A percentile compares a stretch with the other conserved stretches of the same genome.
These are phyloP conservation scores for Acheta domesticus DNA, from an alignment of 2,888 invertebrate genomes.

Conservation along the genomic window DNA sequence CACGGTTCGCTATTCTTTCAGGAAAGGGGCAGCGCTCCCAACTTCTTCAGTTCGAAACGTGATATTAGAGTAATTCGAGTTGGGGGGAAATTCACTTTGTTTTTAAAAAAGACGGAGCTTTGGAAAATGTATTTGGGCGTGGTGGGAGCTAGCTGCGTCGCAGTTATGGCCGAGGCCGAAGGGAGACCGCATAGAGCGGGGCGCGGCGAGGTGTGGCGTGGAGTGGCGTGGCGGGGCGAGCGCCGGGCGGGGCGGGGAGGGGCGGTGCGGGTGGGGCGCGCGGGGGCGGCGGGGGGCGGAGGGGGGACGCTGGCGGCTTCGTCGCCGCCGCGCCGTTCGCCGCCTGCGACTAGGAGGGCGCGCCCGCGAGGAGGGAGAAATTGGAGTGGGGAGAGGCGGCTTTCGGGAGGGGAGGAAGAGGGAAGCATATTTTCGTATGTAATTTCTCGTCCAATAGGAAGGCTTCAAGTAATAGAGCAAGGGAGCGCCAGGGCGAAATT, in stretches of 20 bases:
- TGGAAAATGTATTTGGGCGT: conserved; percentile 18
- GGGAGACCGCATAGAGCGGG: not conserved
- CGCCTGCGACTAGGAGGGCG: conserved; percentile 3
- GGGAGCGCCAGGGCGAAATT: conserved; percentile 26
- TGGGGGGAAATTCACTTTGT: not conserved
- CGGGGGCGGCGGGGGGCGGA: not conserved
- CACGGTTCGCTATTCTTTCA: conserved; percentile 18
- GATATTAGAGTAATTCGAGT: conserved; percentile 18
- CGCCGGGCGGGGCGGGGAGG: not conserved
- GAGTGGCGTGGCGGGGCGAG: not conserved
- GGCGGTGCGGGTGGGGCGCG: not conserved
- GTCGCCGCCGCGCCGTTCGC: not conserved
- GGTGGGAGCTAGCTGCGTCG: not conserved
- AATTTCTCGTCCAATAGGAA: conserved; percentile 32
- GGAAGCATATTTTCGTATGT: conserved; percentile 30
- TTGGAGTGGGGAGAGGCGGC: not conserved
- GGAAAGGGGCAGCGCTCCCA: not conserved
- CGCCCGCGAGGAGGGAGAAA: conserved; percentile 19
- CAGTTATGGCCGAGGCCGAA: not conserved
- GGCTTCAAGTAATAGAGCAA: conserved; percentile 30
- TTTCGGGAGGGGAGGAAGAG: not conserved
- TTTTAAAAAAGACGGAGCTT: not conserved
- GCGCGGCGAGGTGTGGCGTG: not conserved
- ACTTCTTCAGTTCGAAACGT: conserved; percentile 6
- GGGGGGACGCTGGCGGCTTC: not conserved